Percentiles rank a stretch among this genome's conserved stretches.
phyloP scores from a whole-genome alignment of 2,888 invertebrate genomes.

The Clitarchus hookeri region DNA sequence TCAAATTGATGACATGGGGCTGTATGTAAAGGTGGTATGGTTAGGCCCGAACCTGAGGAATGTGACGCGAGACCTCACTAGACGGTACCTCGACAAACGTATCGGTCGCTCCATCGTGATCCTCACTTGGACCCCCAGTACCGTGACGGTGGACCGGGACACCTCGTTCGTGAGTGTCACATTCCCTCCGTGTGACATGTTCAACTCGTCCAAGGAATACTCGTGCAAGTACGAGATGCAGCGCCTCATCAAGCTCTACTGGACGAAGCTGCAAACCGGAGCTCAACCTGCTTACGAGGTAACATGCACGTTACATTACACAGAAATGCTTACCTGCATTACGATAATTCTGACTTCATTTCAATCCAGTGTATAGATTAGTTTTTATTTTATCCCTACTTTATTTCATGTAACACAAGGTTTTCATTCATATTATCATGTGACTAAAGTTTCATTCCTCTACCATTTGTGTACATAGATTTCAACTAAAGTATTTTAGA shows the following conservation, averaged over 20 bases:
- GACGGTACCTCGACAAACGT: background rate
- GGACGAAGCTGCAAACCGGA: constrained; percentile 60
- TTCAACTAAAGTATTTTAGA: too few relatives aligned
- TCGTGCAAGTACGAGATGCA: constrained; percentile 72
- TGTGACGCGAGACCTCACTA: constrained; percentile 48
- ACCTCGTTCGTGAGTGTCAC: constrained; percentile 59
- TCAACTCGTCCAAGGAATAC: constrained; percentile 64
- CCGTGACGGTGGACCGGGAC: constrained; percentile 51
- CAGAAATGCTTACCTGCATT: too few relatives aligned
- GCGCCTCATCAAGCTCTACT: constrained; percentile 69
- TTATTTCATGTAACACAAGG: too few relatives aligned
- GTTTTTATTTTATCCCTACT: too few relatives aligned
- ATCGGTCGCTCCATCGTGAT: constrained; percentile 60
- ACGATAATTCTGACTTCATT: too few relatives aligned
- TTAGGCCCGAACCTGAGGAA: constrained; percentile 63
- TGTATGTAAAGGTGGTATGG: constrained; percentile 72
- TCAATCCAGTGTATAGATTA: too few relatives aligned
- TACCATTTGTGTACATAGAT: too few relatives aligned
- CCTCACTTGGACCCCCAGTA: constrained; percentile 70
- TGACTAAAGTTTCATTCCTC: too few relatives aligned
- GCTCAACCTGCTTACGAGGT: constrained; percentile 59
- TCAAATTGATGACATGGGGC: constrained; percentile 63
- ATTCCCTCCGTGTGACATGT: constrained; percentile 69
- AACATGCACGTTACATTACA: constrained; percentile 4
- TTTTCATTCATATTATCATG: too few relatives aligned